A percentile compares a stretch with the other conserved stretches of the same genome.
Conservation (phyloP, 1,140 invertebrate species). For the Elysia chlorotica region DNA sequence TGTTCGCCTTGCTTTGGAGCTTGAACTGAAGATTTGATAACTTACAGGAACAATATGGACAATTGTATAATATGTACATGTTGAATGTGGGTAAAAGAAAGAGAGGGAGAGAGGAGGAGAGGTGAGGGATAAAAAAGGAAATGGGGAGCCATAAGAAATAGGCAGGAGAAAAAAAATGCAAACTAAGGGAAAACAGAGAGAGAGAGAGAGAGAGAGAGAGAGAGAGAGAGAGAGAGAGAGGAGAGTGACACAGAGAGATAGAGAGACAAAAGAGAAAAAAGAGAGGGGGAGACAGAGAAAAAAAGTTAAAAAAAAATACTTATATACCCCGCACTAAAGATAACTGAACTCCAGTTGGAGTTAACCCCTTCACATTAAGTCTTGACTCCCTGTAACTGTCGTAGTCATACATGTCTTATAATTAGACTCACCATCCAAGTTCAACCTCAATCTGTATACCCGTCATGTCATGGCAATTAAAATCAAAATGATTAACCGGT, state of each 20-base stretch:
- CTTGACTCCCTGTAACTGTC: too few species aligned
- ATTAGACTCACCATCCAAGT: too few species aligned
- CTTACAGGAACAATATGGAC: neutral
- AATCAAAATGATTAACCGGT: too few species aligned
- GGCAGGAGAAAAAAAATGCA: neutral
- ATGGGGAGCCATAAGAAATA: neutral
- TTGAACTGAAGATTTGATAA: neutral
- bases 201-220: neutral
- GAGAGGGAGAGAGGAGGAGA: neutral
- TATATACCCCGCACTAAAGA: too few species aligned
- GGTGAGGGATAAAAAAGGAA: too few species aligned
- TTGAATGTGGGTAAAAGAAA: neutral
- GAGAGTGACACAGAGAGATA: neutral
- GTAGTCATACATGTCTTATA: too few species aligned
- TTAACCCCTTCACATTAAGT: too few species aligned
- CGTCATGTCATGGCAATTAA: too few species aligned
- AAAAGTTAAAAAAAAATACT: neutral
- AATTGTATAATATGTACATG: neutral
- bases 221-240: neutral
- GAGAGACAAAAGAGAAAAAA: neutral
- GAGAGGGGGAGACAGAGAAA: neutral
- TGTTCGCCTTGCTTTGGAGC: too few species aligned
- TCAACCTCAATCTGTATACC: too few species aligned
- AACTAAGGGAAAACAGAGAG: neutral
- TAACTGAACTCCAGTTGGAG: too few species aligned